A percentile compares a stretch with the other conserved stretches of the same genome.
Evolutionary conservation across 2,888 invertebrate species (phyloP).

Genomic region (Nesidiocoris tenuis): DNA sequence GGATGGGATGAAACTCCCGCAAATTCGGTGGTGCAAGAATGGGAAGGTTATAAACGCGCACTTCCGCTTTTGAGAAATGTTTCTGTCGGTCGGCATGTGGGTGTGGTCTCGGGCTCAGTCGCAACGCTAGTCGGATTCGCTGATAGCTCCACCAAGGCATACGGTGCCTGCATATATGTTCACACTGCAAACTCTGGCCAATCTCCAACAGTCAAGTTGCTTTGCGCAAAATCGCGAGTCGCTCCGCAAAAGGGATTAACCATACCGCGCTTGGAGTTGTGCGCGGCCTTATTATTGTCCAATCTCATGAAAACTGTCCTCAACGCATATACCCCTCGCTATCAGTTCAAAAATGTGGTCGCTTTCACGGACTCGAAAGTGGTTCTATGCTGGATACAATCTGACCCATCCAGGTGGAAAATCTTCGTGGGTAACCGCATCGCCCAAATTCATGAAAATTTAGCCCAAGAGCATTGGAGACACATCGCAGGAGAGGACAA

Average conservation of each 20-base stretch:
- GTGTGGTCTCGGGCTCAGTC: not conserved
- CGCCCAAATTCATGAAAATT: not conserved
- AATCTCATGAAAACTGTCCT: not conserved
- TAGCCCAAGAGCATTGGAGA: not conserved
- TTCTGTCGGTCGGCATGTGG: not conserved
- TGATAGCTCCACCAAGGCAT: constrained; percentile 19
- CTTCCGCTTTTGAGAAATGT: not conserved
- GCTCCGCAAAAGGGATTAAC: not conserved
- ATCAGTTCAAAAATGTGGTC: not conserved
- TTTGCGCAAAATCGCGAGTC: constrained; percentile 15
- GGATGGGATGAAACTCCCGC: constrained; percentile 18
- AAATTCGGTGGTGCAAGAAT: not conserved
- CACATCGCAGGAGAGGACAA: too few species aligned
- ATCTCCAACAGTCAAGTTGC: not conserved
- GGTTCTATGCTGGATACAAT: constrained; percentile 1
- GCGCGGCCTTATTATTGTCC: too few species aligned
- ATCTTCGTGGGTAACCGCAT: constrained; percentile 2
- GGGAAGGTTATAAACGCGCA: not conserved
- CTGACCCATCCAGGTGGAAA: not conserved
- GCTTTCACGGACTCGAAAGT: constrained; percentile 10
- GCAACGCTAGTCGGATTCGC: constrained; percentile 18
- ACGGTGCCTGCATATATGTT: constrained; percentile 19
- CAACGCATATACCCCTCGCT: not conserved
- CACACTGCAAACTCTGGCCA: not conserved
- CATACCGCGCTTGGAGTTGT: constrained; percentile 4